Evolutionary conservation across 2,888 invertebrate species (phyloP).

Genomic region (Apomyelois bistriatella): DNA sequence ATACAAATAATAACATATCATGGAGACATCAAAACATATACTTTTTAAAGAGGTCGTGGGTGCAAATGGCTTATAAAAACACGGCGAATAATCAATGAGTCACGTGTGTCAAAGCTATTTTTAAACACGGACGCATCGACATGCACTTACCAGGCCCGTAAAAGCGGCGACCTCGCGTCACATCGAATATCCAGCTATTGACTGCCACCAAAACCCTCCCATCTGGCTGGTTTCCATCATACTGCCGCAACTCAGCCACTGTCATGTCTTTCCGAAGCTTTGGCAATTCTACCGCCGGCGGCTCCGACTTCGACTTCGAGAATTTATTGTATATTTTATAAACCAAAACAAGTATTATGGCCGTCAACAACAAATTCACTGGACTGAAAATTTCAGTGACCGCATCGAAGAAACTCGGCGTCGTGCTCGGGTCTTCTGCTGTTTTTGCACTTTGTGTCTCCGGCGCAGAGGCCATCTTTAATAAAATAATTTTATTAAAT

Average conservation of each 20-base stretch:
- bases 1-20: too few species aligned
- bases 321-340: slow-evolving; percentile 83
- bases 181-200: slow-evolving; percentile 97
- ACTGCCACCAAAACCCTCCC: slow-evolving; percentile 95
- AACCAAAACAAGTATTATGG: slow-evolving; percentile 82
- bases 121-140: slow-evolving; percentile 43
- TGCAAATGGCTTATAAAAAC: not conserved
- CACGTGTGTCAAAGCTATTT: slow-evolving; percentile 57
- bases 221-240: slow-evolving; percentile 92
- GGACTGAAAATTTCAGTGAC: slow-evolving; percentile 70
- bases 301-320: slow-evolving; percentile 42
- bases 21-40: slow-evolving; percentile 1
- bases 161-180: slow-evolving; percentile 92
- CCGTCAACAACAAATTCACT: slow-evolving; percentile 82
- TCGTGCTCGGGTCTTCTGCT: slow-evolving; percentile 37
- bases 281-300: slow-evolving; percentile 77
- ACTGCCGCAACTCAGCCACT: slow-evolving; percentile 90
- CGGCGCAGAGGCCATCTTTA: slow-evolving; percentile 54
- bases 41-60: not conserved
- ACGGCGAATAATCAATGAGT: slow-evolving; percentile 38
- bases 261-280: slow-evolving; percentile 95
- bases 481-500: slow-evolving; percentile 15
- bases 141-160: slow-evolving; percentile 93
- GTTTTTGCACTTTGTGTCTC: slow-evolving; percentile 49
- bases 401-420: slow-evolving; percentile 67